These are phyloP conservation scores for Spondyliosoma cantharus DNA, from an alignment of 2,797 vertebrate species.

Conservation along the genomic window DNA sequence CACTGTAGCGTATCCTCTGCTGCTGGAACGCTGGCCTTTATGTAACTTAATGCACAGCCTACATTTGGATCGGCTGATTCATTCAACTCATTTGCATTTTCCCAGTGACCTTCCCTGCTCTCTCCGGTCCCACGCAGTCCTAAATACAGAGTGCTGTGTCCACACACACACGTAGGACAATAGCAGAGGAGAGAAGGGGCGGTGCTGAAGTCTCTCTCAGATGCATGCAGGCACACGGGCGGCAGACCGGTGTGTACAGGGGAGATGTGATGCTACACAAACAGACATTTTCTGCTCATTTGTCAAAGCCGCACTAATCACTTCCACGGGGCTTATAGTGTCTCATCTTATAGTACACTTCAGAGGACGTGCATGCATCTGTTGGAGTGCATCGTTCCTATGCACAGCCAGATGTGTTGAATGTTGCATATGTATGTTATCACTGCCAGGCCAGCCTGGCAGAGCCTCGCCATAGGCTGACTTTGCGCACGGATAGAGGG, in stretches of 20 bases:
- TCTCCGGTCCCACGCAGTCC: conserved; percentile 70
- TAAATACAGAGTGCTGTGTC: conserved; percentile 74
- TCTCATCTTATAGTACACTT: conserved; percentile 32
- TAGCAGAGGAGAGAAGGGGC: conserved; percentile 53
- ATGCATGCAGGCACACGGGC: conserved; percentile 16
- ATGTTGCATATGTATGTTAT: conserved; percentile 57
- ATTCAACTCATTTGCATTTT: conserved; percentile 79
- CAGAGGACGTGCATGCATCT: conserved; percentile 17
- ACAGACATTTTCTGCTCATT: conserved; percentile 34
- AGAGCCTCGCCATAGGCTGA: conserved; percentile 51
- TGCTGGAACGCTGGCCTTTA: conserved; percentile 61
- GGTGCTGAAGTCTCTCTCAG: conserved; percentile 43
- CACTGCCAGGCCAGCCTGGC: conserved; percentile 51
- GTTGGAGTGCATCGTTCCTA: conserved; percentile 20
- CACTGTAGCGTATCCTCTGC: conserved; percentile 19
- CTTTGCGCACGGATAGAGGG: conserved; percentile 48
- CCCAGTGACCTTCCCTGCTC: conserved; percentile 74
- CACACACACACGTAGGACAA: conserved; percentile 68
- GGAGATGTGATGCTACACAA: neutral
- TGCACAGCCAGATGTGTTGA: conserved; percentile 30
- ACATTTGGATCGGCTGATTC: conserved; percentile 78
- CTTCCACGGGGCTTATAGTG: conserved; percentile 24
- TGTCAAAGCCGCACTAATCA: conserved; percentile 56
- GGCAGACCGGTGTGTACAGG: conserved; percentile 1
- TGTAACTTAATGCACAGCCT: conserved; percentile 73